Evolutionary conservation across 2,797 vertebrate genomes (phyloP).

Genomic region (Pagetopsis macropterus): DNA sequence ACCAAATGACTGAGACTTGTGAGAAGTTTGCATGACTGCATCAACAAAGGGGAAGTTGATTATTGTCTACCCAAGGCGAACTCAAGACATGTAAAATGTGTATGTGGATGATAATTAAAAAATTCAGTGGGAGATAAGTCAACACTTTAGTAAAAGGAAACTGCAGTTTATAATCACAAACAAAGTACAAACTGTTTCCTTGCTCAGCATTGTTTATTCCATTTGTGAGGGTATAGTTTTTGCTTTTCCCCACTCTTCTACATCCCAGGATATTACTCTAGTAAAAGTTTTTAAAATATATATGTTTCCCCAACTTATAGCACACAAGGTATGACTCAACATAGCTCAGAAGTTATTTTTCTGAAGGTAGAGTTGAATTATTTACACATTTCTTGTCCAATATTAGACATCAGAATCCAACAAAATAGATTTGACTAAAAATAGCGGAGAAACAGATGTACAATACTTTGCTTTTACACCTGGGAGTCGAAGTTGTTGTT

Average conservation of each 20-base stretch:
- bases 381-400: conserved; percentile 5
- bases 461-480: neutral
- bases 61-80: neutral
- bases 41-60: conserved; percentile 10
- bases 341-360: neutral
- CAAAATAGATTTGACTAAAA: neutral
- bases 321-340: no score
- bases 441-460: neutral
- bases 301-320: neutral
- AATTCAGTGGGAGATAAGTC: conserved; percentile 9
- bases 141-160: conserved; percentile 10
- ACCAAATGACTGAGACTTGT: conserved; percentile 39
- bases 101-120: neutral
- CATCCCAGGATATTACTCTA: neutral
- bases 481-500: conserved; percentile 4
- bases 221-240: conserved; percentile 1
- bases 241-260: neutral
- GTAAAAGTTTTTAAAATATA: neutral
- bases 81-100: neutral
- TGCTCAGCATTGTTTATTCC: conserved; percentile 20
- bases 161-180: conserved; percentile 6
- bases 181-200: conserved; percentile 7
- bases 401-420: neutral
- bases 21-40: conserved; percentile 31
- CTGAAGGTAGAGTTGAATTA: neutral